Evolutionary conservation across 2,113 vertebrate genomes (phyloP).

Genomic region (Calyptomena viridis): DNA sequence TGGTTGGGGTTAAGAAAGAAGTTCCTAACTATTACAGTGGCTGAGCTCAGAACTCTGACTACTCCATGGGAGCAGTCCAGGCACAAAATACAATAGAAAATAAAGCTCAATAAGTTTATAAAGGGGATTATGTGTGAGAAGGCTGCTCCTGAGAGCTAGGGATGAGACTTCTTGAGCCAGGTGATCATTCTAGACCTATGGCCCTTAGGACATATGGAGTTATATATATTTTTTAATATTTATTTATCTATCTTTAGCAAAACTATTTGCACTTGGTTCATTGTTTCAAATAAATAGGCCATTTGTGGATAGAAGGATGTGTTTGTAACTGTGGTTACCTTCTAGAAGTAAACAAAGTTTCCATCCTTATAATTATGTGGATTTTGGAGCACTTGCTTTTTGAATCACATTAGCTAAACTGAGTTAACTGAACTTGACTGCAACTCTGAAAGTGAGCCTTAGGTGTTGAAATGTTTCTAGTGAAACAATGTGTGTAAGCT

Average conservation of each 20-base stretch:
- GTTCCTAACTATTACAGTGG: background rate
- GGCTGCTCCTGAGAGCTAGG: background rate
- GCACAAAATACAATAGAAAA: background rate
- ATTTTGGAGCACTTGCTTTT: background rate
- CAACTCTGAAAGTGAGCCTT: background rate
- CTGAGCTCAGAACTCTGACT: background rate
- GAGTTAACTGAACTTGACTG: background rate
- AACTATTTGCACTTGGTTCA: background rate
- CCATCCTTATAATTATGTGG: background rate
- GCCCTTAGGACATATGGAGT: background rate
- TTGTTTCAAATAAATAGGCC: background rate
- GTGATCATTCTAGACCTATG: background rate
- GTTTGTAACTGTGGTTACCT: background rate
- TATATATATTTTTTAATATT: too few relatives aligned
- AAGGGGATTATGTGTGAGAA: background rate
- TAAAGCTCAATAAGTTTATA: background rate
- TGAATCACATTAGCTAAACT: background rate
- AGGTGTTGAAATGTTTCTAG: background rate
- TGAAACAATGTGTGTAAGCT: background rate
- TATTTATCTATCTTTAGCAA: background rate
- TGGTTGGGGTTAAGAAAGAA: background rate
- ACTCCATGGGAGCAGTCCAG: fast-evolving
- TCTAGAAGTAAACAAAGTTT: background rate
- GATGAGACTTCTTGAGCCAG: background rate
- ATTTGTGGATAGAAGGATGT: background rate